phyloP scores from a whole-genome alignment of 1,140 invertebrate genomes.

The Leptoteleia sp. region DNA sequence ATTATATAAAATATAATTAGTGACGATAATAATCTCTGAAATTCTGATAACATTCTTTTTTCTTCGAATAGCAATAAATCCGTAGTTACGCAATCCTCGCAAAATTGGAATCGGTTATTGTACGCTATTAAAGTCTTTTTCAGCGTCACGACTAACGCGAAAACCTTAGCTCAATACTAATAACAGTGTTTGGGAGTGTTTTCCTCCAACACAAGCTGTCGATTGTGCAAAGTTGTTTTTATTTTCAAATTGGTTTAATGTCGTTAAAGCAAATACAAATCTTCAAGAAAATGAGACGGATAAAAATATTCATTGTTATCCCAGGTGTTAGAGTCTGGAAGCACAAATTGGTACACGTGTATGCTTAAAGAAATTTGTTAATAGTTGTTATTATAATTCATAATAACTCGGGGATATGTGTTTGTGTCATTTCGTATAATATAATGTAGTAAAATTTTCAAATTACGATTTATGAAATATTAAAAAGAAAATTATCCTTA shows the following conservation, averaged over 20 bases:
- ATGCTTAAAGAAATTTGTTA: no score
- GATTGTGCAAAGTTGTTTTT: conserved; percentile 5
- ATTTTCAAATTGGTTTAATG: not conserved
- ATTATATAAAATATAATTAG: not conserved
- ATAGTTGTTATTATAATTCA: no score
- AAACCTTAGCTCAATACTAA: conserved; percentile 6
- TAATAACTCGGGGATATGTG: no score
- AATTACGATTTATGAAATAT: no score
- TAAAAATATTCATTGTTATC: not conserved
- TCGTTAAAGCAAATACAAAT: conserved; percentile 2
- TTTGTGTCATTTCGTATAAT: no score
- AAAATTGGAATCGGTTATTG: conserved; percentile 5
- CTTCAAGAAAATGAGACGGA: not conserved
- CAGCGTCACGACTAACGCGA: not conserved
- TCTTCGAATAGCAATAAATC: conserved; percentile 18
- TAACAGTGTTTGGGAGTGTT: conserved; percentile 4
- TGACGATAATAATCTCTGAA: no score
- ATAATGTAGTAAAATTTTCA: no score
- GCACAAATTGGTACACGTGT: conserved; percentile 64
- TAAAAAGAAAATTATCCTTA: no score
- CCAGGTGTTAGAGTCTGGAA: conserved; percentile 7
- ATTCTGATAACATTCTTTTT: conserved; percentile 11
- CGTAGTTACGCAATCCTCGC: not conserved
- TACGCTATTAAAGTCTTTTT: conserved; percentile 7
- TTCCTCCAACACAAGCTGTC: conserved; percentile 7